phyloP scores from a whole-genome alignment of 2,113 vertebrate genomes.

The Vulpes lagopus region DNA sequence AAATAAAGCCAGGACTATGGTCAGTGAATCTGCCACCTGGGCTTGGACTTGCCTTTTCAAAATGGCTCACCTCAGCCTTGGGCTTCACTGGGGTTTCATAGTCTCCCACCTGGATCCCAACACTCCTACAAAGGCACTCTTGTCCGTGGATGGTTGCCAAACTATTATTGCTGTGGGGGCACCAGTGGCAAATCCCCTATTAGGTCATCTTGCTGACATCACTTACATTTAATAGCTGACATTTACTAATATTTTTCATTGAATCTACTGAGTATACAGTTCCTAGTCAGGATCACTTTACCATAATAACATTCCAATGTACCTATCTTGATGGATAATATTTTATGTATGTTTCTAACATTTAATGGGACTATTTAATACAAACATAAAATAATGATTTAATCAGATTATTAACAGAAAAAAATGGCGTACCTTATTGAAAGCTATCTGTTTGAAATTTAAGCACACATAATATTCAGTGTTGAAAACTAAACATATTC shows the following conservation, averaged over 20 bases:
- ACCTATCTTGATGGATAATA: not conserved
- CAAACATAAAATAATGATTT: not conserved
- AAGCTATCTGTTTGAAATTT: not conserved
- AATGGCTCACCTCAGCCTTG: not conserved
- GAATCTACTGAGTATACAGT: not conserved
- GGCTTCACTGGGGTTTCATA: not conserved
- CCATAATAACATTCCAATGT: not conserved
- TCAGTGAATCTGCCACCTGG: not conserved
- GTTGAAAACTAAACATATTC: not conserved
- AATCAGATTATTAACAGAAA: not conserved
- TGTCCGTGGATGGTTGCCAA: not conserved
- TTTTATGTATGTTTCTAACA: not conserved
- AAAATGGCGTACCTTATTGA: not conserved
- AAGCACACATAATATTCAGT: not conserved
- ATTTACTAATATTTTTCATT: not conserved
- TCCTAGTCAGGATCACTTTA: not conserved
- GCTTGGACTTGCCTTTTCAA: not conserved
- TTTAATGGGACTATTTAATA: not conserved
- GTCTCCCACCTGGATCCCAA: not conserved
- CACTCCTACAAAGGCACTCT: not conserved
- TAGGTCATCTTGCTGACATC: not conserved
- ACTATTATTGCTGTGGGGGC: not conserved
- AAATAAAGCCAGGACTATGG: not conserved
- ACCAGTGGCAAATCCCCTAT: not conserved
- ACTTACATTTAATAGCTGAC: not conserved